Evolutionary conservation across 53 echinoderm and acorn worm species (phyloP).

Genomic region (Echinometra lucunter): DNA sequence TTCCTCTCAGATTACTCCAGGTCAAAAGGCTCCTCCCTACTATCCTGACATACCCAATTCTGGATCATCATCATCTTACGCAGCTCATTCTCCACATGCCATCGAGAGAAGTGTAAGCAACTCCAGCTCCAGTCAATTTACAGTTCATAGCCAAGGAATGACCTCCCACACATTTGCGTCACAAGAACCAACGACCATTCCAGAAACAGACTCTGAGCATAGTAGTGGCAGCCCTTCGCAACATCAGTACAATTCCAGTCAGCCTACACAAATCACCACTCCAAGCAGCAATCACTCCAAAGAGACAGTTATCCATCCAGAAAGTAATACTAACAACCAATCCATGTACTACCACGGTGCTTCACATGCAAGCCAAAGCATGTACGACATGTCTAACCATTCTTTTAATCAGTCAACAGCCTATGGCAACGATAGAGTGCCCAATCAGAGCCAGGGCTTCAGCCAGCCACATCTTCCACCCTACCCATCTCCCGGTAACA

Average conservation of each 20-base stretch:
- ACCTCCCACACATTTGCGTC: neutral
- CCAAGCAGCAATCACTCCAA: neutral
- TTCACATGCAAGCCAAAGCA: slow-evolving; percentile 56
- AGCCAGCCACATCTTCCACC: slow-evolving; percentile 51
- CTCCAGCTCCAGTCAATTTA: slow-evolving; percentile 45
- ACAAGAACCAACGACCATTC: slow-evolving; percentile 58
- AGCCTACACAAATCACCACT: neutral
- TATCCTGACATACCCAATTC: slow-evolving; percentile 9
- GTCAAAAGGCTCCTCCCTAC: slow-evolving; percentile 47
- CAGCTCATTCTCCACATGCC: slow-evolving; percentile 46
- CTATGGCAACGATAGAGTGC: neutral
- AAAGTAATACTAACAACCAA: slow-evolving; percentile 33
- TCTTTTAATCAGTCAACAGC: slow-evolving; percentile 58
- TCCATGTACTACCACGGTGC: slow-evolving; percentile 51
- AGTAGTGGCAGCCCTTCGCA: slow-evolving; percentile 54
- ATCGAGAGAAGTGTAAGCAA: slow-evolving; percentile 1
- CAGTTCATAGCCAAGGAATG: slow-evolving; percentile 36
- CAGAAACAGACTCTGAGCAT: slow-evolving; percentile 66
- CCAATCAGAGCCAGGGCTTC: slow-evolving; percentile 42
- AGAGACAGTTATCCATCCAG: slow-evolving; percentile 12
- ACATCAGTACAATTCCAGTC: slow-evolving; percentile 35
- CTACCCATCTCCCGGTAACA: slow-evolving; percentile 57
- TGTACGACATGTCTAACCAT: slow-evolving; percentile 70
- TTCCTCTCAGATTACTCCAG: slow-evolving; percentile 52
- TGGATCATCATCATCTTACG: slow-evolving; percentile 45